A percentile compares a stretch with the other conserved stretches of the same genome.
Evolutionary conservation across 1,140 invertebrate genomes (phyloP).

Genomic region (Paramacrobiotus metropolitanus): DNA sequence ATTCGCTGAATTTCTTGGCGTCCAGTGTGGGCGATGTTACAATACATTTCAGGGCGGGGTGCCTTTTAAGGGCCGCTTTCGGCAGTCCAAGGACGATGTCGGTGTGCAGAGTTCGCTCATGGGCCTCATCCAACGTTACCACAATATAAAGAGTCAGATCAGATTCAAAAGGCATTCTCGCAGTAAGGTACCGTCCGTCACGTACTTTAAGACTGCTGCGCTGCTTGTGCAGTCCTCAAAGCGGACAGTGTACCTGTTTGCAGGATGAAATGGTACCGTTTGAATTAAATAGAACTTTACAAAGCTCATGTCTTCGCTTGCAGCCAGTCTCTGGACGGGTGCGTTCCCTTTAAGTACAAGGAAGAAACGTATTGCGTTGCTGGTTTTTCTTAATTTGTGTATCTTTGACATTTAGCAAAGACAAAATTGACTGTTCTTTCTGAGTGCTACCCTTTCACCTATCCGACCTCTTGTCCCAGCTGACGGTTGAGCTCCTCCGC

Average conservation of each 20-base stretch:
- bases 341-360: no score
- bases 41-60: constrained; percentile 76
- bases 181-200: constrained; percentile 96
- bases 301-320: no score
- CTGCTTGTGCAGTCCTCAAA: constrained; percentile 57
- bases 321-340: no score
- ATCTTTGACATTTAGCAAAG: no score
- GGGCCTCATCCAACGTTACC: constrained; percentile 98
- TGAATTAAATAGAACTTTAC: no score
- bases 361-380: no score
- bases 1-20: constrained; percentile 89
- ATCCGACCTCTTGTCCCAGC: constrained; percentile 43
- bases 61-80: constrained; percentile 86
- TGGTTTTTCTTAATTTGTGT: no score
- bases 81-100: constrained; percentile 95
- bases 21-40: constrained; percentile 95
- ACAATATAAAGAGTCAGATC: constrained; percentile 79
- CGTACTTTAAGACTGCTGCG: constrained; percentile 71
- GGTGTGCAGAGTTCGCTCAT: constrained; percentile 89
- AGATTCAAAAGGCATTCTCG: constrained; percentile 88
- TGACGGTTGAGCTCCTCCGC: constrained; percentile 44
- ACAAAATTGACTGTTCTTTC: no score
- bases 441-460: no score
- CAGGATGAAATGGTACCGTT: no score
- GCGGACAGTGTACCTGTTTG: constrained; percentile 49